Evolutionary conservation across 2,888 invertebrate genomes (phyloP), one percentile per base, ranked within the genome.

Genomic region (Mystacides longicornis): DNA sequence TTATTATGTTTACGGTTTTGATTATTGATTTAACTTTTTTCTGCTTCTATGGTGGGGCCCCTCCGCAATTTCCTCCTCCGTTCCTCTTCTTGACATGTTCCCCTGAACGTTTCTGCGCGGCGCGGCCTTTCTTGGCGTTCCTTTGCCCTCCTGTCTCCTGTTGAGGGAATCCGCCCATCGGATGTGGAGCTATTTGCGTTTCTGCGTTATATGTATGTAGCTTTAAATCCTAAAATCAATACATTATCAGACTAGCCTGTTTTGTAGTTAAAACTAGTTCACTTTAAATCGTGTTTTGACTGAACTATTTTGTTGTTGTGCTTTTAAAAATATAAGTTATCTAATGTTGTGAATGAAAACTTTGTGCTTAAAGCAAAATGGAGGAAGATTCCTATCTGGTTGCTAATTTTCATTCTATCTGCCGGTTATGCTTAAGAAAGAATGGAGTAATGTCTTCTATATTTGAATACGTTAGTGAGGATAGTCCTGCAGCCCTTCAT

Each of bases 351-450:
- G 49, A n/a, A 48, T 16, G 48, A 48, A 22, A 37, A 37, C 16
- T 16, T n/a, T 14, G 21, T 7, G 19, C 7, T 43, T 42, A 18
- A 23, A 22, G 23, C 49, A 52, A 42, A 54, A 59, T 61, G 60
- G 62, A 62, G 75, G 76, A 75, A 70, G 77, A 75, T 71, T 74
- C 75, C 62, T 77, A 69, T 65, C 75, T 78, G 62, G 79, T 81
- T 68, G 72, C 77, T 52, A 81, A 79, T 73, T 81, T 81, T 67
- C 78, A 81, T 69, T 74, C 78, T 61, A 77, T 83, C 55, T 86
- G 86, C 71, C 79, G 86, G 27, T 70, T 86, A 61, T 86, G 86
- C 67, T 72, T 86, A 64, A 77, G 77, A 63, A 79, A 80, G 66
- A 81, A 81, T 65, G 77, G 81, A 53, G 77, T 82, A 62, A 78